Base-by-base conservation (phyloP, 2,797 vertebrate genomes). In the Gorsachius magnificus region DNA sequence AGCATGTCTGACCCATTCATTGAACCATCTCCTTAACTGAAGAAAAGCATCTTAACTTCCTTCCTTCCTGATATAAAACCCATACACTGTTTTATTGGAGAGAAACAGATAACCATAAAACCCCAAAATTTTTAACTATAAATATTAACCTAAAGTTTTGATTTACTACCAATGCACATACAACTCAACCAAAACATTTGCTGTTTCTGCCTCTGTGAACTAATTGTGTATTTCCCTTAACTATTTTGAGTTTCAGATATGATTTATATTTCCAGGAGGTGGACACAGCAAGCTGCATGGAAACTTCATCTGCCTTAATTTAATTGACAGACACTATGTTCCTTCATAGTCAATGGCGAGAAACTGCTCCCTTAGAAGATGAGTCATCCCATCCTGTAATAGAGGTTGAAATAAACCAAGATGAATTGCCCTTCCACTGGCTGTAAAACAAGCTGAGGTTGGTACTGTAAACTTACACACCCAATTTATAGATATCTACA, bases 351-450 rank as follows among this genome's bases (percentile, higher is more conserved):
- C 80, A 89, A 66, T 31, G 63, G 66, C 3, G 21, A 96, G 90
- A 94, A 95, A 94, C 77, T 89, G 83, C 35, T 72, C 74, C 58
- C 83, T 84, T 45, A 90, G 63, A 96, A 89, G 90, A 96, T 95
- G 96, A 96, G 74, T 95, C 93, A 97, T 87, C 54, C 77, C 53
- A 79, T 74, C 25, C 78, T 65, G 38, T 76, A 94, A 95, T 11
- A 85, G 68, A 74, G 24, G 28, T 13, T 82, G 81, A 92, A 95
- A 80, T 70, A 94, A 95, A 93, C 38, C 65, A 83, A 72, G 80
- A 96, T 76, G 45, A 90, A 84, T 87, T 95, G 70, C 79, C n/a
- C 53, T 89, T 92, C 31, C 8, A 13, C 68, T 60, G 36, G 38
- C 66, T 89, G 46, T 66, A 93, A 92, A 96, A 85, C 16, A 75